Base-by-base conservation (phyloP, 2,888 invertebrate species). In the Apeira syringaria region DNA sequence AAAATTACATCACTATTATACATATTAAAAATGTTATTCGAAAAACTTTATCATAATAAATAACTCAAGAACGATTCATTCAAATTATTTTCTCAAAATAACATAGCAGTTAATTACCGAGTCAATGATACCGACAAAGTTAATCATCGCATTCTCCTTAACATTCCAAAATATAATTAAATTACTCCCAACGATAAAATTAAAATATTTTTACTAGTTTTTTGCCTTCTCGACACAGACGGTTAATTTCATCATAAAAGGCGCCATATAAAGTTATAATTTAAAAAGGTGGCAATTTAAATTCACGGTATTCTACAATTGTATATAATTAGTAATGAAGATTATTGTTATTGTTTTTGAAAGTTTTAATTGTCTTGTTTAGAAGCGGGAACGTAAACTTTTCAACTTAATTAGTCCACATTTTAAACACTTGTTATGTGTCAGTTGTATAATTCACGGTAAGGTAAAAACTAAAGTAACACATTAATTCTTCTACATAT, bases 171-270 rank as follows among this genome's bases (percentile, higher is more conserved):
- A 36, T 34, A 36, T 43, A 46, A 46, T 40, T 44, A 31, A 33
- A 43, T 30, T 39, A 39, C 24, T 7, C 25, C 22, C 18, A 8
- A 12, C 30, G 33, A 40, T 48, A 31, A 48, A 44, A 47, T 39
- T 43, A 38, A 35, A 41, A 43, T 36, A 35, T 33, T 43, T 49
- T 36, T 29, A 36, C 27, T 42, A 29, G 24, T 41, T 47, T 43
- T 53, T 41, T 34, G 31, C 34, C 9, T 36, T 34, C 9, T 37
- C 40, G 59, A 56, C 58, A 55, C 50, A 41, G 61, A 47, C 56
- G 40, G 65, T 69, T 65, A 68, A 69, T 53, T 67, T 18, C 10
- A 27, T 8, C 47, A n/a, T 61, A 61, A 67, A 60, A 56, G 56
- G 47, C 55, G 50, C 50, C 50, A 56, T 45, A 52, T 61, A 43